Evolutionary conservation across 1,140 invertebrate genomes (phyloP), one percentile per base, ranked within the genome.

Genomic region (Akabosia matsudoensis): DNA sequence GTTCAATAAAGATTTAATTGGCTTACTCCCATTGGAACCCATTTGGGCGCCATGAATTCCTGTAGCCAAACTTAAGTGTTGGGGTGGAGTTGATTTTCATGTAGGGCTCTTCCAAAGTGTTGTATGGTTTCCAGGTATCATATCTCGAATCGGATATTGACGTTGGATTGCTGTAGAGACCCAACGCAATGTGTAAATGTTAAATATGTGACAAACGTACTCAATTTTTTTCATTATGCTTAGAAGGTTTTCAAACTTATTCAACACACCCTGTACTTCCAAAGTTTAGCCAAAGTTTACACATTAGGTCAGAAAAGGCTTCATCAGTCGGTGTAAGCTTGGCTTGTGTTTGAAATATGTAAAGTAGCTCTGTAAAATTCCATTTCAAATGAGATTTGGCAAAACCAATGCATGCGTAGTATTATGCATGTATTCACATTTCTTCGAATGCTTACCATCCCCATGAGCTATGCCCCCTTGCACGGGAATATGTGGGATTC

Each of bases 221-320:
- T n/a, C n/a, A n/a, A n/a, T n/a, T n/a, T n/a, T n/a, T n/a, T n/a
- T n/a, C n/a, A n/a, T n/a, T n/a, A n/a, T n/a, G n/a, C n/a, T n/a
- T n/a, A n/a, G n/a, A n/a, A n/a, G n/a, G n/a, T n/a, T n/a, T n/a
- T n/a, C n/a, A n/a, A n/a, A n/a, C 31, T 56, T 45, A 45, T 45
- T 13, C 13, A 4, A 31, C 61, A 10, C 10, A 64, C 74, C 74
- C 74, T 1, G 33, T 33, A 10, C 3, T 54, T 1, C n/a, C 74
- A 64, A 75, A 75, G 26, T 75, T 75, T 61, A 33, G 18, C 74
- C 74, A 75, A 1, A 75, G 7, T 18, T 64, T 33, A 67, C 33
- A 61, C 22, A 75, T 26, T n/a, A 75, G 13, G 7, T 64, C 51
- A 33, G 74, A 61, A 33, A 75, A 75, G 1, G 52, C 28, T 10